Base-by-base conservation (phyloP, 2,797 vertebrate species). In the Phataginus tetradactyla region DNA sequence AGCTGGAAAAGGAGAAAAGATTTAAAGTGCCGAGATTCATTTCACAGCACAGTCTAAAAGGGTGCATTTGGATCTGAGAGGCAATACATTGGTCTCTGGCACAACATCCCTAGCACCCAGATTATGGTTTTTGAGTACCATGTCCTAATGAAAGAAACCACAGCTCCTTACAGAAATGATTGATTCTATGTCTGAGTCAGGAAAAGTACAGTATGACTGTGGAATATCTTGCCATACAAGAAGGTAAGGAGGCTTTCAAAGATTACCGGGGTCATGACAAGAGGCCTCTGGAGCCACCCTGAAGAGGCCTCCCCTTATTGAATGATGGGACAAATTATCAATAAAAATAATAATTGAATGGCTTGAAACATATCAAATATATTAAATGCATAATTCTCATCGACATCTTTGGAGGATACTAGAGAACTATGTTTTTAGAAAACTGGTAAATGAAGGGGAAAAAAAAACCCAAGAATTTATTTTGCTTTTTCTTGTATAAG, bases 131-230 rank as follows among this genome's bases (percentile, higher is more conserved):
- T 55, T 80, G 71, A 89, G 57, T 51, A 75, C 15, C 42, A 64
- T 74, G 86, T 96, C 55, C 42, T 85, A 74, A 7, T 51, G 68
- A 79, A 94, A 74, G 93, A 93, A 89, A 86, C n/a, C 20, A 71
- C 68, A 74, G 74, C 17, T 80, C 51, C 39, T 78, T 55, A 83
- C 61, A 68, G 63, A 90, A 90, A 89, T 78, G 42, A 27, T 68
- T 45, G 51, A 75, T 85, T 94, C 37, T 59, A 64, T 14, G 23
- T 53, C 74, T 32, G 42, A 95, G 32, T 39, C 51, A 63, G 84
- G 51, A 85, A 95, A 96, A 42, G 39, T 45, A 81, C 18, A 74
- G 51, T 45, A 85, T 17, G 32, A 86, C 32, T 21, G 23, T n/a
- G 32, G 29, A 78, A 59, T 57, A 80, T 74, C 87, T 80, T 80